A percentile compares a stretch with the other conserved stretches of the same genome.
Evolutionary conservation across 1,140 invertebrate species (phyloP).

Genomic region (Aphelenchoides fujianensis): DNA sequence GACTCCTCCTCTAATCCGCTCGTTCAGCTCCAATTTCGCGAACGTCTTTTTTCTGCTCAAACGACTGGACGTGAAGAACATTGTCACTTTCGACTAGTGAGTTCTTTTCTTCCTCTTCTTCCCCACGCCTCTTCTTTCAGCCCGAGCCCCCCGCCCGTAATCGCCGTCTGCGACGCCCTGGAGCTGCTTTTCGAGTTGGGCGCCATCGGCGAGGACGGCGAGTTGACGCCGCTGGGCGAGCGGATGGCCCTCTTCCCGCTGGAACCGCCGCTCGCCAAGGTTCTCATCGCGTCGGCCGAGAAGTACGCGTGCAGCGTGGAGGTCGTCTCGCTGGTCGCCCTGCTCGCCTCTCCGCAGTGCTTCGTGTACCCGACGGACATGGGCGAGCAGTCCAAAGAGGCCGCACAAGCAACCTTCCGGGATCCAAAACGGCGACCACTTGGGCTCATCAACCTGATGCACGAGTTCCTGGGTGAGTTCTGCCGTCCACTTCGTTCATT

Average conservation of each 20-base stretch:
- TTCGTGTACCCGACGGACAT: not conserved
- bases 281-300: not conserved
- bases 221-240: not conserved
- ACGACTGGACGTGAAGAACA: not conserved
- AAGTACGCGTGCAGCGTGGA: not conserved
- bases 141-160: not conserved
- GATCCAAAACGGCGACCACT: not conserved
- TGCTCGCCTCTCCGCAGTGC: not conserved
- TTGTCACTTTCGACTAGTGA: not conserved
- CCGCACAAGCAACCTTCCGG: not conserved
- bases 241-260: not conserved
- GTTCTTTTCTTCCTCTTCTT: too few relatives aligned
- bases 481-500: too few relatives aligned
- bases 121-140: too few relatives aligned
- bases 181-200: not conserved
- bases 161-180: not conserved
- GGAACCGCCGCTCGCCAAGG: not conserved
- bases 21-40: not conserved
- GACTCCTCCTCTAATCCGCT: not conserved
- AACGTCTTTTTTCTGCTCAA: not conserved
- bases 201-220: not conserved
- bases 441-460: not conserved
- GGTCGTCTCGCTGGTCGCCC: not conserved
- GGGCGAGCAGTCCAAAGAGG: not conserved
- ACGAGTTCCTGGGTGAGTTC: not conserved